These are phyloP conservation scores for Acleris holmiana DNA, from an alignment of 2,888 invertebrate genomes.

Conservation along the genomic window DNA sequence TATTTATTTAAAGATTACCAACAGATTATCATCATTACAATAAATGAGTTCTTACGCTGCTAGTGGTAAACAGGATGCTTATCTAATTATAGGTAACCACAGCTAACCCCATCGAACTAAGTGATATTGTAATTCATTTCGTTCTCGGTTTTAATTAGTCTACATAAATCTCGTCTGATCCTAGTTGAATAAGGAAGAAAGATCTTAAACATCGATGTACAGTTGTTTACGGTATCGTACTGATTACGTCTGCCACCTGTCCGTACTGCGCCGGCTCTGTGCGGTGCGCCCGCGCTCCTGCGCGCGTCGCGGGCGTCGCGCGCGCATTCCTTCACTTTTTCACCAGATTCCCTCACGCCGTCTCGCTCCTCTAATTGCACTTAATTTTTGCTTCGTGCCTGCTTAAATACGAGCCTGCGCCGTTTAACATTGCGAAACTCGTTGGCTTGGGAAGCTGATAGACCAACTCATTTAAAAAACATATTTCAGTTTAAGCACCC, in stretches of 20 bases:
- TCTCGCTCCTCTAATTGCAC: conserved; percentile 75
- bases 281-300: conserved; percentile 21
- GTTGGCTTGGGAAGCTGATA: conserved; percentile 13
- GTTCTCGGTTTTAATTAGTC: too few species aligned
- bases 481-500: conserved; percentile 8
- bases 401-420: conserved; percentile 69
- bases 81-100: too few species aligned
- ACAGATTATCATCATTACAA: too few species aligned
- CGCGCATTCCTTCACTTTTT: conserved; percentile 71
- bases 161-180: too few species aligned
- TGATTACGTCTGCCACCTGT: background rate
- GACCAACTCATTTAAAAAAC: conserved; percentile 3
- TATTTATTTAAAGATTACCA: too few species aligned
- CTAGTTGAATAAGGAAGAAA: too few species aligned
- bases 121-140: too few species aligned
- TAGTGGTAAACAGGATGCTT: too few species aligned
- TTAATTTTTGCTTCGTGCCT: conserved; percentile 78
- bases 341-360: conserved; percentile 71
- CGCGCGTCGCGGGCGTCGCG: conserved; percentile 50
- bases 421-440: conserved; percentile 58
- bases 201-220: too few species aligned
- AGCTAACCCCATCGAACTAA: too few species aligned
- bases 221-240: too few species aligned
- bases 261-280: conserved; percentile 16
- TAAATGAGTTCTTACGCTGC: too few species aligned